A percentile compares a stretch with the other conserved stretches of the same genome.
These are phyloP conservation scores for Speoplatyrhinus poulsoni DNA, from an alignment of 2,113 vertebrate species.

Conservation along the genomic window DNA sequence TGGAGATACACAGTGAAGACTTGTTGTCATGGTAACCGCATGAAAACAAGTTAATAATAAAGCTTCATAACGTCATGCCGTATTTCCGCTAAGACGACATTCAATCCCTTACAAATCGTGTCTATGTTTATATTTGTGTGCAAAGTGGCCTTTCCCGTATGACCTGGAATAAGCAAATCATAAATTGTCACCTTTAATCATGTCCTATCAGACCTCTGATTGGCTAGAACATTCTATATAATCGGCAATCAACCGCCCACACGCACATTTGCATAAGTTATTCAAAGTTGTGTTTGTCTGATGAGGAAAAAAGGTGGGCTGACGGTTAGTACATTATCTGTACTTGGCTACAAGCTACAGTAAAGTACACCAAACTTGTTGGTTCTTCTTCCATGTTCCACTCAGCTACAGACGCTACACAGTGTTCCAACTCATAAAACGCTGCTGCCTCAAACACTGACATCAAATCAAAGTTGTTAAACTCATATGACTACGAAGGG, in stretches of 20 bases:
- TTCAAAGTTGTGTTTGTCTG: conserved; percentile 2
- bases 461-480: no score
- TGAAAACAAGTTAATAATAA: not conserved
- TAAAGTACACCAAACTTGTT: no score
- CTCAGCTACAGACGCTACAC: no score
- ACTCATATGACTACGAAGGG: no score
- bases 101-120: no score
- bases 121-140: not conserved
- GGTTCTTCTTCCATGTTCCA: no score
- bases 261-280: conserved; percentile 7
- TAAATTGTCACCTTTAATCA: conserved; percentile 29
- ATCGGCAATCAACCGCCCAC: conserved; percentile 7
- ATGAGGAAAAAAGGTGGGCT: not conserved
- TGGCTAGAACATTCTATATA: not conserved
- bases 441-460: no score
- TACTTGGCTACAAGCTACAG: not conserved
- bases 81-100: not conserved
- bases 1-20: conserved; percentile 29
- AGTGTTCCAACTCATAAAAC: no score
- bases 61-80: conserved; percentile 9
- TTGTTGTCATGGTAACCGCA: not conserved
- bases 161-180: conserved; percentile 16
- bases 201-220: conserved; percentile 22
- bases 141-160: not conserved
- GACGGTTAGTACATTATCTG: not conserved